phyloP scores from a whole-genome alignment of 2,797 vertebrate genomes.

The Acomys russatus region DNA sequence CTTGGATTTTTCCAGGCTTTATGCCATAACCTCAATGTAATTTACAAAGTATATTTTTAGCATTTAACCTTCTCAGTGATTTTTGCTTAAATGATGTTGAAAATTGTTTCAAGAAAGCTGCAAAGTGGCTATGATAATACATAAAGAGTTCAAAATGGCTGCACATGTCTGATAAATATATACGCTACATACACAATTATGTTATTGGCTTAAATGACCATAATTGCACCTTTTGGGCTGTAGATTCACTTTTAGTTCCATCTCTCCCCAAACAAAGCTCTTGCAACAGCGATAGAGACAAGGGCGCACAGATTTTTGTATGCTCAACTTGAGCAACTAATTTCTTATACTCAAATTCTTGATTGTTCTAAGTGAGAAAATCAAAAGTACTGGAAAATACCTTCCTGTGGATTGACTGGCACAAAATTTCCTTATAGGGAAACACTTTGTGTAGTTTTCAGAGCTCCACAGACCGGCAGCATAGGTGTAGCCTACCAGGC shows the following conservation, averaged over 20 bases:
- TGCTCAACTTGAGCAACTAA: not conserved
- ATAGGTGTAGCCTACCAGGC: not conserved
- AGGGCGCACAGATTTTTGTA: not conserved
- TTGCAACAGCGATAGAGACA: conserved; percentile 27
- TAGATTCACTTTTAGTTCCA: conserved; percentile 45
- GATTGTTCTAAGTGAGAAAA: conserved; percentile 55
- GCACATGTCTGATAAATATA: conserved; percentile 77
- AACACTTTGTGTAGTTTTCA: conserved; percentile 1
- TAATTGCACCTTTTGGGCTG: conserved; percentile 76
- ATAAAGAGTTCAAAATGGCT: conserved; percentile 81
- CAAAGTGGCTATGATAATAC: conserved; percentile 74
- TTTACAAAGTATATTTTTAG: conserved; percentile 73
- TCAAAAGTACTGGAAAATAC: conserved; percentile 14
- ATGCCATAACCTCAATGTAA: conserved; percentile 60
- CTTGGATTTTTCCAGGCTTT: conserved; percentile 65
- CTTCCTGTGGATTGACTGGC: not conserved
- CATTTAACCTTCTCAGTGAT: conserved; percentile 76
- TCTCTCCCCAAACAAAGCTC: conserved; percentile 53
- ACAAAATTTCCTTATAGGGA: conserved; percentile 33
- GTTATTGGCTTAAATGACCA: conserved; percentile 76
- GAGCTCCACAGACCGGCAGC: not conserved
- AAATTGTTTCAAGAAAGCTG: conserved; percentile 79
- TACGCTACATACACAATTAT: conserved; percentile 67
- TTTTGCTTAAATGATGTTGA: conserved; percentile 77
- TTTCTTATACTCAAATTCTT: conserved; percentile 46